These are phyloP conservation scores for Mesembrinibis cayennensis DNA, from an alignment of 2,113 vertebrate genomes.

Conservation along the genomic window DNA sequence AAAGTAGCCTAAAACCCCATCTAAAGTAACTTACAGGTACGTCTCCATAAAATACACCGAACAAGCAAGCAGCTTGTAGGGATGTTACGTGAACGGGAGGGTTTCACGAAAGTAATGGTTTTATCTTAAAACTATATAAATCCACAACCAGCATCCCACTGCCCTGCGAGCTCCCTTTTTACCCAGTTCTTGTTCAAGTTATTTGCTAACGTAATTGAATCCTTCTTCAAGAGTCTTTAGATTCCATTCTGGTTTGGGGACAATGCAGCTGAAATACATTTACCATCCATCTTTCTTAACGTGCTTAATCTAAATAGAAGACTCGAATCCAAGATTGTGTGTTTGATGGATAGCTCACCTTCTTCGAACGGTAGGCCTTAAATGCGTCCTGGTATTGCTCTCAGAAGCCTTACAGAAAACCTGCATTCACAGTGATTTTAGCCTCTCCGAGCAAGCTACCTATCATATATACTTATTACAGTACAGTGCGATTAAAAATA, in stretches of 20 bases:
- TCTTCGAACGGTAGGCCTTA: constrained; percentile 53
- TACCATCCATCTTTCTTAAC: constrained; percentile 92
- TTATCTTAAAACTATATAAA: constrained; percentile 80
- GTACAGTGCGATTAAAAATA: background rate
- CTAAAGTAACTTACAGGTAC: accelerated
- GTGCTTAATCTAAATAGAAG: constrained; percentile 89
- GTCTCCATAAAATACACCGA: background rate
- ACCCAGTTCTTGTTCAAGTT: constrained; percentile 50
- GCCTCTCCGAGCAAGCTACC: background rate
- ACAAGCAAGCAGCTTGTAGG: background rate
- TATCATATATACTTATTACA: background rate
- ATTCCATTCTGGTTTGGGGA: constrained; percentile 86
- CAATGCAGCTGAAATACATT: constrained; percentile 79
- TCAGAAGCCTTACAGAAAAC: constrained; percentile 54
- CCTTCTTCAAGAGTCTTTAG: constrained; percentile 81
- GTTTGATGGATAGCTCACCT: constrained; percentile 84
- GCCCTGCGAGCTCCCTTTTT: constrained; percentile 41
- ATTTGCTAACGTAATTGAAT: constrained; percentile 82
- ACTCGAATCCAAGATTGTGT: constrained; percentile 80
- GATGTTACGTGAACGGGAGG: background rate
- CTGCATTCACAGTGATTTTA: background rate
- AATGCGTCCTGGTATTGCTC: constrained; percentile 71
- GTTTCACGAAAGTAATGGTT: constrained; percentile 58
- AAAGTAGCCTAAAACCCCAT: accelerated
- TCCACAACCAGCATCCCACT: constrained; percentile 64